Evolutionary conservation across 2,113 vertebrate species (phyloP).

Genomic region (Scortum barcoo): DNA sequence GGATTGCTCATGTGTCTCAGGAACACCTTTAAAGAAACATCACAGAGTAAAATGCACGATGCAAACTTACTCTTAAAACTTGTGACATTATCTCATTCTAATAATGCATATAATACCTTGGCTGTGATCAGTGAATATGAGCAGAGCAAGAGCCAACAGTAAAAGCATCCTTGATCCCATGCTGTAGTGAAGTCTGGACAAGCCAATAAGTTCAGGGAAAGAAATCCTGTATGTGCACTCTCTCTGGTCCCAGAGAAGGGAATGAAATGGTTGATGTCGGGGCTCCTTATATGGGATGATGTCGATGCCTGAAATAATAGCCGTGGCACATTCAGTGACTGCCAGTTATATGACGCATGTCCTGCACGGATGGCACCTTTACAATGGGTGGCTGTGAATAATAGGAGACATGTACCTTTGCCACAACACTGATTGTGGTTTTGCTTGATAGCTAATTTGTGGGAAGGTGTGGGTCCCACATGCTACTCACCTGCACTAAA

Average conservation of each 20-base stretch:
- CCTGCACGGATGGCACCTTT: constrained; percentile 13
- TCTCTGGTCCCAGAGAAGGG: not conserved
- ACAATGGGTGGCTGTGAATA: not conserved
- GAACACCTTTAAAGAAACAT: constrained; percentile 34
- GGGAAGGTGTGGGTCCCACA: constrained; percentile 1
- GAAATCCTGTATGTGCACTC: not conserved
- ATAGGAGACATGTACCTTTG: not conserved
- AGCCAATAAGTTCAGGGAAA: not conserved
- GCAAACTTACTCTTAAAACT: not conserved
- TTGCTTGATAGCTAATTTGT: constrained; percentile 18
- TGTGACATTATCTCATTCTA: not conserved
- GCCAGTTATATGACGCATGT: constrained; percentile 14
- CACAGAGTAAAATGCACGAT: not conserved
- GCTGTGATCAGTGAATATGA: constrained; percentile 46
- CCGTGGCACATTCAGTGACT: constrained; percentile 22
- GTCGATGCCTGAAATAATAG: constrained; percentile 39
- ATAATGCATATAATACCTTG: constrained; percentile 69
- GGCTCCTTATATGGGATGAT: constrained; percentile 60
- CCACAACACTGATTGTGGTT: constrained; percentile 1
- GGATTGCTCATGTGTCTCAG: constrained; percentile 7
- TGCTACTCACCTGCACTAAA: not conserved
- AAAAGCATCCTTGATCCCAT: constrained; percentile 64
- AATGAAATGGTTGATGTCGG: constrained; percentile 2
- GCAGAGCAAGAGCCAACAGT: constrained; percentile 39
- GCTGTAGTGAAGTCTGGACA: constrained; percentile 2